Base-by-base conservation (phyloP, 2,113 vertebrate genomes). In the Cranoglanis bouderius region DNA sequence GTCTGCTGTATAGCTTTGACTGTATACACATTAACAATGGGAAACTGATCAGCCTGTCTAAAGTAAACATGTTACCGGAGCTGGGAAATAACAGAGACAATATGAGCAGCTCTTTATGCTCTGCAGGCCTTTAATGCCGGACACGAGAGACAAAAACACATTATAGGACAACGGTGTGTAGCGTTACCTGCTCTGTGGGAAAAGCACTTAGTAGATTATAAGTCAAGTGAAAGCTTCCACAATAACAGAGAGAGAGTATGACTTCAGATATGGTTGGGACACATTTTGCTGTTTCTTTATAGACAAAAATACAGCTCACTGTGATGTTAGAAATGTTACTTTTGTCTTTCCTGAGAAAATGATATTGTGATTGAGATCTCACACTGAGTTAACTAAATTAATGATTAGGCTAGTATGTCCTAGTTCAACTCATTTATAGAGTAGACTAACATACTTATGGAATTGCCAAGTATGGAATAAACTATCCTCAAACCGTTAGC, bases 41-140 rank as follows among this genome's bases (percentile, higher is more conserved):
- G 32, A 82, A 46, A 85, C 29, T 49, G 65, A 46, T 87, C n/a
- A 6, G 18, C 61, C 16, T 38, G 63, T 63, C 55, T 85, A 78
- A 70, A 86, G 70, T 67, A 82, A 89, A 89, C 87, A 86, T 29
- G 85, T 38, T 63, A 40, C 59, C 67, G 65, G 32, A 88, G 82
- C 70, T 29, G 55, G 43, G 43, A 51, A 16, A 75, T 55, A 61
- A 80, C 26, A 59, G 80, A 87, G 74, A 57, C 43, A 51, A 59
- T 57, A 72, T 0, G 46, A 53, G 43, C 4, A 4, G n/a, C 29
- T 51, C 53, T 78, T 78, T 82, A 83, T 59, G 10, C 26, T 29
- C 43, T 29, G n/a, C 29, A 21, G 77, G 65, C 65, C 75, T 88
- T 74, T 75, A 84, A 53, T 40, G 14, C 53, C 53, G 59, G 24